Conservation (phyloP, 2,113 vertebrate genomes). For the Epinephelus cyanopodus region DNA sequence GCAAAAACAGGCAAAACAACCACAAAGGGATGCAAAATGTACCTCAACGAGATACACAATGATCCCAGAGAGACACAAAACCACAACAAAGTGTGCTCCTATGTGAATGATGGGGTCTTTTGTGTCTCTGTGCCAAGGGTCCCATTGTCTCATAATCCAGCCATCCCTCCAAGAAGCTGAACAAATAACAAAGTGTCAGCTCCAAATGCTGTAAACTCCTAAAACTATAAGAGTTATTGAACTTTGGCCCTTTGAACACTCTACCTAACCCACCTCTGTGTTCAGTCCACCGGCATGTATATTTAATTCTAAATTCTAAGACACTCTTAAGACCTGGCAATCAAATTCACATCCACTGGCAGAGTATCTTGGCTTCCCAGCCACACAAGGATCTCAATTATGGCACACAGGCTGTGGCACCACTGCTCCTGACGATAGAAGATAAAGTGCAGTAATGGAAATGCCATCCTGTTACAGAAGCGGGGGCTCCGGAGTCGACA, state of each 20-base stretch:
- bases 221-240: background rate
- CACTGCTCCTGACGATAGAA: slow-evolving; percentile 63
- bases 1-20: too few relatives aligned
- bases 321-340: slow-evolving; percentile 57
- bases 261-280: too few relatives aligned
- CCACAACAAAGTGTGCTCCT: too few relatives aligned
- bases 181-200: background rate
- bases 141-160: too few relatives aligned
- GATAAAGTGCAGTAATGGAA: slow-evolving; percentile 79
- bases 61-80: too few relatives aligned
- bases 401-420: slow-evolving; percentile 38
- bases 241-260: background rate
- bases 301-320: slow-evolving; percentile 48
- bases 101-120: too few relatives aligned
- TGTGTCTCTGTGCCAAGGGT: too few relatives aligned
- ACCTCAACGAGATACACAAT: too few relatives aligned
- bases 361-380: slow-evolving; percentile 51
- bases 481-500: slow-evolving; percentile 40
- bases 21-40: too few relatives aligned
- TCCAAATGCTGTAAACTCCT: too few relatives aligned
- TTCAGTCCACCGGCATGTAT: slow-evolving; percentile 5
- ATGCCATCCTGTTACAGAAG: slow-evolving; percentile 69
- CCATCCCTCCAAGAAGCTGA: background rate
- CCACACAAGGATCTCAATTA: slow-evolving; percentile 60
- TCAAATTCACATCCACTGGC: slow-evolving; percentile 39